Conservation (phyloP, 2,113 vertebrate genomes). For the Embiotoca jacksoni region DNA sequence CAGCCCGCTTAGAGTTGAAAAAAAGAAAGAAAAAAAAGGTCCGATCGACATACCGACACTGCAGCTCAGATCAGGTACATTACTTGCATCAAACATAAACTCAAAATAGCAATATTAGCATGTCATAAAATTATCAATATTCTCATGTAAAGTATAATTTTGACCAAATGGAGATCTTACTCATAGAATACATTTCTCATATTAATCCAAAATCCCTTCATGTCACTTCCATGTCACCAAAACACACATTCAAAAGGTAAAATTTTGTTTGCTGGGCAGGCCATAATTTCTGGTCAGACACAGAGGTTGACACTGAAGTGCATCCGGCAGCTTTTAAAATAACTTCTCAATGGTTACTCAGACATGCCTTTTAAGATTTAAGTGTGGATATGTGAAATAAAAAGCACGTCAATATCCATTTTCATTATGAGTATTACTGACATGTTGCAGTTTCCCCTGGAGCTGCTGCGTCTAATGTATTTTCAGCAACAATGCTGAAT, state of each 20-base stretch:
- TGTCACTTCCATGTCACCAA: neutral
- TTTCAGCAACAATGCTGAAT: constrained; percentile 44
- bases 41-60: no score
- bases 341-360: neutral
- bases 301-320: neutral
- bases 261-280: no score
- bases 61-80: no score
- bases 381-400: neutral
- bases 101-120: constrained; percentile 14
- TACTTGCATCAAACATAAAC: no score
- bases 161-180: neutral
- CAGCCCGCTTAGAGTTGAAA: no score
- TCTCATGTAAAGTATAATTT: neutral
- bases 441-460: neutral
- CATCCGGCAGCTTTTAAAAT: neutral
- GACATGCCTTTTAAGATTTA: neutral
- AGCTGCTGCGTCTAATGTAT: neutral
- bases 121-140: neutral
- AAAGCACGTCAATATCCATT: neutral
- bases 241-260: neutral
- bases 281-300: constrained; percentile 1
- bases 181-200: neutral
- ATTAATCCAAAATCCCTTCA: neutral
- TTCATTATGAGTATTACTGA: neutral
- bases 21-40: no score